Conservation (phyloP, 2,797 vertebrate genomes). For the Cichlasoma orientale region DNA sequence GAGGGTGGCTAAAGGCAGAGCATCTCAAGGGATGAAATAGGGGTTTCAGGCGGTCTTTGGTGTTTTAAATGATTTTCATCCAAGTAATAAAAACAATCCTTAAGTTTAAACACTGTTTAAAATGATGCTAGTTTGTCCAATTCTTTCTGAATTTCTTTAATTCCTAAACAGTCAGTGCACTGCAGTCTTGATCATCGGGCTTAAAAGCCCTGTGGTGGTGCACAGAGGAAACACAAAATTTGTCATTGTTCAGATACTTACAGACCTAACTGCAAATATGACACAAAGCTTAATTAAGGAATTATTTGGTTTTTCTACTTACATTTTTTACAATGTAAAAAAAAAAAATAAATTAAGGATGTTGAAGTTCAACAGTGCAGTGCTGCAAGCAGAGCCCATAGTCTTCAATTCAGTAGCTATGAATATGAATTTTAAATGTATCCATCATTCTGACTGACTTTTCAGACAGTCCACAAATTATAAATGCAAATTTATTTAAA, state of each 20-base stretch:
- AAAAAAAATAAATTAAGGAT: neutral
- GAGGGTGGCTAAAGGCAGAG: too few species aligned
- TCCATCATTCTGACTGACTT: slow-evolving; percentile 30
- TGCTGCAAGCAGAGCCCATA: neutral
- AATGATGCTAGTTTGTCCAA: neutral
- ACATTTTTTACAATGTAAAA: slow-evolving; percentile 11
- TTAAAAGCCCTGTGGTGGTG: too few species aligned
- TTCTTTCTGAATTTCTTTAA: neutral
- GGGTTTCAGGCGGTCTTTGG: too few species aligned
- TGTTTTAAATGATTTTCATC: neutral
- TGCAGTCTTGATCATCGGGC: too few species aligned
- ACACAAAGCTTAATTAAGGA: neutral
- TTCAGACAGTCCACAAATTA: slow-evolving; percentile 12
- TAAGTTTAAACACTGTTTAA: neutral
- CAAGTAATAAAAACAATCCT: neutral
- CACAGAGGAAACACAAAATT: too few species aligned
- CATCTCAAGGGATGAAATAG: too few species aligned
- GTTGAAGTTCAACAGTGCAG: neutral
- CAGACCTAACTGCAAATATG: neutral
- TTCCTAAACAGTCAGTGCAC: neutral
- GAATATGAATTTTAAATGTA: slow-evolving; percentile 40
- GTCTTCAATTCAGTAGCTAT: slow-evolving; percentile 16
- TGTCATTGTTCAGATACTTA: neutral
- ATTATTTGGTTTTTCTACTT: neutral
- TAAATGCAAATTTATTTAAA: slow-evolving; percentile 14